These are phyloP conservation scores for Sclerodermus sp. DNA, from an alignment of 2,888 invertebrate species.

Conservation along the genomic window DNA sequence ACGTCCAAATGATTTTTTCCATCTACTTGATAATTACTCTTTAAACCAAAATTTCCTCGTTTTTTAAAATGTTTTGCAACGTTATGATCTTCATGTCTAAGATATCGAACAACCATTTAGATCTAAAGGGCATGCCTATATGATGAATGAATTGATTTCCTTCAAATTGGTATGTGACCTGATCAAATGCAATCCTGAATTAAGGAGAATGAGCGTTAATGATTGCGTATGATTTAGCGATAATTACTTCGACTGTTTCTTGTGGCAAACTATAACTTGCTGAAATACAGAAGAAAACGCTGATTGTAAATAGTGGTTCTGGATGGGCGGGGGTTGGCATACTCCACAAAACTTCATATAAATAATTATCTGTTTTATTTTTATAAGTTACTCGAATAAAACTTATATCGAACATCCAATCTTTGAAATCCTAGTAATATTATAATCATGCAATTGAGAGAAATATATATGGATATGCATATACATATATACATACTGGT, in stretches of 20 bases:
- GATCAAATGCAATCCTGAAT: slow-evolving; percentile 3
- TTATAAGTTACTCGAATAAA: slow-evolving; percentile 24
- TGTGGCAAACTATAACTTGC: slow-evolving; percentile 21
- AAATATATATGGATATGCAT: neutral
- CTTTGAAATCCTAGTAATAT: slow-evolving; percentile 27
- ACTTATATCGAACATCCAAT: slow-evolving; percentile 34
- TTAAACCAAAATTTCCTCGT: slow-evolving; percentile 19
- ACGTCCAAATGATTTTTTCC: neutral
- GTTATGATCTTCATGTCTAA: slow-evolving; percentile 52
- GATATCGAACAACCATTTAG: slow-evolving; percentile 54
- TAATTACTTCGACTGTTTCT: slow-evolving; percentile 33
- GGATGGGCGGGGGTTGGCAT: slow-evolving; percentile 57
- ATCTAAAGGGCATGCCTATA: slow-evolving; percentile 47
- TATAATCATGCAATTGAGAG: slow-evolving; percentile 2
- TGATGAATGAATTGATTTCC: slow-evolving; percentile 44
- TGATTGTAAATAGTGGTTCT: slow-evolving; percentile 58
- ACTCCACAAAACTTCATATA: slow-evolving; percentile 54
- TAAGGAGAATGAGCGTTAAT: neutral
- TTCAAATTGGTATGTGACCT: slow-evolving; percentile 56
- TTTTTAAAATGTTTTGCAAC: slow-evolving; percentile 43
- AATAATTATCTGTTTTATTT: slow-evolving; percentile 24
- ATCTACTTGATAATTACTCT: no score
- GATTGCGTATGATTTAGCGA: slow-evolving; percentile 2
- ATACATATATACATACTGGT: slow-evolving; percentile 27
- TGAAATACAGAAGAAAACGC: slow-evolving; percentile 55